Evolutionary conservation across 1,140 invertebrate species (phyloP), one percentile per base, ranked within the genome.

Genomic region (Tyrophagus putrescentiae): DNA sequence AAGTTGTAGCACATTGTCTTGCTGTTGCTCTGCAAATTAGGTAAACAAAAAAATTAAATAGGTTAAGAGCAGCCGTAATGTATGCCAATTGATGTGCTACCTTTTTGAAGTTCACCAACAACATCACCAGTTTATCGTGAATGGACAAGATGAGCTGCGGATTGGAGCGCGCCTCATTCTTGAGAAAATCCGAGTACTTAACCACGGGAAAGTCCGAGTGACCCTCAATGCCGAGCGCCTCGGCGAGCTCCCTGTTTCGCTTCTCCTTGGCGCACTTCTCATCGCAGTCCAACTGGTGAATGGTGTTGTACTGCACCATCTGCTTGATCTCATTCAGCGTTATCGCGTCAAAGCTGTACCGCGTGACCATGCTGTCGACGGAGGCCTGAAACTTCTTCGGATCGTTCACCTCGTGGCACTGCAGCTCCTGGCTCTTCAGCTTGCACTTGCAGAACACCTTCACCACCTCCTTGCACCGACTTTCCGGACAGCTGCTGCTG

Each of bases 161-260:
- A 72, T 93, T 87, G 60, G 85, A 82, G 66, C 84, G 84, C 0
- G 84, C 84, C 76, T 84, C 86, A 9, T 82, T 78, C 66, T 85
- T 87, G 71, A 95, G 80, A 65, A 84, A 85, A 61, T 93, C 88
- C 9, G 83, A 84, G 74, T 93, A 96, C 42, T 80, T 78, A 3
- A 86, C 86, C 29, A 69, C 64, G 63, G 69, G 57, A 67, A 70
- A 68, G 58, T 80, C 79, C 32, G 84, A 71, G 45, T 0, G 89
- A 85, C 74, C 93, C 91, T 82, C 80, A 45, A 94, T 85, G 72
- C 93, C 87, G 36, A 98, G 72, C 6, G 88, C 91, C 33, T 91
- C 76, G 0, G 90, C 89, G 23, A 97, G 64, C 33, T 84, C 80
- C 29, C 84, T 78, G 71, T 94, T 93, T 48, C 93, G 79, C 66